Evolutionary conservation across 2,888 invertebrate species (phyloP).

Genomic region (Ophion costatus): DNA sequence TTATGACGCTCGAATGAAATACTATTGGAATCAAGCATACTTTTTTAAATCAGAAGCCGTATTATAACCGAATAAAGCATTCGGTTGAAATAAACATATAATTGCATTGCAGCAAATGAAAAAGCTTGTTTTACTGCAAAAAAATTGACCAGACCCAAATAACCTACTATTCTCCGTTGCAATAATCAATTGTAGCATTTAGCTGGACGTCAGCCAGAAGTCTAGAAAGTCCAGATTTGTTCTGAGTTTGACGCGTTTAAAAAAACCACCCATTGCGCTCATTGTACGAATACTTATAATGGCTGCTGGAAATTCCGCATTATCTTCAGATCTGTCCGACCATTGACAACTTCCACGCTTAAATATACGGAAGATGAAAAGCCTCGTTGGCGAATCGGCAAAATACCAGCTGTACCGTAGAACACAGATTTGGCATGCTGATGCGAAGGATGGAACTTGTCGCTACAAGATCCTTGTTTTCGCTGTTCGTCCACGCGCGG

Average conservation of each 20-base stretch:
- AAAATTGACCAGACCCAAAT: neutral
- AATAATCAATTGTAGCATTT: neutral
- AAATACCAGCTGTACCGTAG: constrained; percentile 39
- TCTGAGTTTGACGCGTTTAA: neutral
- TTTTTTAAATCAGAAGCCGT: neutral
- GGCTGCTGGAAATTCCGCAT: neutral
- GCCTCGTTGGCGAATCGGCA: constrained; percentile 31
- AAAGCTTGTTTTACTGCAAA: no score
- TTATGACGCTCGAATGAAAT: constrained; percentile 25
- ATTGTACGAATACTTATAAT: neutral
- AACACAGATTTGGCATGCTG: constrained; percentile 69
- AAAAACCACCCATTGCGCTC: neutral
- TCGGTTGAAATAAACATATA: no score
- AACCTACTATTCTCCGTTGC: neutral
- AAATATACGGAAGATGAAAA: neutral
- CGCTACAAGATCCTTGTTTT: constrained; percentile 26
- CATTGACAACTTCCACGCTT: constrained; percentile 34
- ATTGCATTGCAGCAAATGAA: no score
- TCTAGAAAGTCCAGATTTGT: neutral
- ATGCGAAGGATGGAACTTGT: constrained; percentile 48
- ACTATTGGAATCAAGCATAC: neutral
- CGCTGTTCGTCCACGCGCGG: neutral
- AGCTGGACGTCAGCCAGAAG: neutral
- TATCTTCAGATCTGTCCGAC: constrained; percentile 52
- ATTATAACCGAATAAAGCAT: neutral